A percentile compares a stretch with the other conserved stretches of the same genome.
These are phyloP conservation scores for Aquatica leii DNA, from an alignment of 2,888 invertebrate species.

Conservation along the genomic window DNA sequence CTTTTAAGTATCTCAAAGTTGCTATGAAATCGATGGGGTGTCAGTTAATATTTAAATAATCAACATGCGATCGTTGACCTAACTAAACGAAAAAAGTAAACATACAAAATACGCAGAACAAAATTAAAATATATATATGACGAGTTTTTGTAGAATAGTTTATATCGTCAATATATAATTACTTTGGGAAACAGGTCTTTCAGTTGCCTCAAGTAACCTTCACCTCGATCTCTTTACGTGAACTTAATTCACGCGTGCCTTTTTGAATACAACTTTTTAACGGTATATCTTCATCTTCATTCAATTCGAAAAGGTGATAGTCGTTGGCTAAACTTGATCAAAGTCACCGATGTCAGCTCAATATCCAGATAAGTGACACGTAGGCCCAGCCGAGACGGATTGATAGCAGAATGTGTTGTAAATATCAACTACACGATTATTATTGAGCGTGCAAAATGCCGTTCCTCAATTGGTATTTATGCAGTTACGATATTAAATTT, in stretches of 20 bases:
- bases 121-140: conserved; percentile 1
- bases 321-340: conserved; percentile 43
- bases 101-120: conserved; percentile 1
- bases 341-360: conserved; percentile 46
- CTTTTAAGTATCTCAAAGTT: conserved; percentile 14
- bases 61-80: conserved; percentile 8
- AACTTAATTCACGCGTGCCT: conserved; percentile 39
- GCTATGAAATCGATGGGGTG: conserved; percentile 19
- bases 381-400: conserved; percentile 46
- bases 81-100: neutral
- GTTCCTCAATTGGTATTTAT: conserved; percentile 24
- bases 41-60: conserved; percentile 11
- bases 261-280: conserved; percentile 39
- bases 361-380: conserved; percentile 47
- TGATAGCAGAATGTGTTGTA: conserved; percentile 47
- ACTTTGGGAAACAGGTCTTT: conserved; percentile 30
- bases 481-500: conserved; percentile 1
- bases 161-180: conserved; percentile 27
- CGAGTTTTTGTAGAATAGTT: conserved; percentile 20
- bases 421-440: conserved; percentile 35
- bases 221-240: conserved; percentile 38
- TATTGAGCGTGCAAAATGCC: conserved; percentile 36
- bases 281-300: conserved; percentile 42
- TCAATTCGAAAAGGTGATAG: conserved; percentile 40
- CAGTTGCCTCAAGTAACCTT: conserved; percentile 31